Base-by-base conservation (phyloP, 2,113 vertebrate species). In the Aplodontia rufa region DNA sequence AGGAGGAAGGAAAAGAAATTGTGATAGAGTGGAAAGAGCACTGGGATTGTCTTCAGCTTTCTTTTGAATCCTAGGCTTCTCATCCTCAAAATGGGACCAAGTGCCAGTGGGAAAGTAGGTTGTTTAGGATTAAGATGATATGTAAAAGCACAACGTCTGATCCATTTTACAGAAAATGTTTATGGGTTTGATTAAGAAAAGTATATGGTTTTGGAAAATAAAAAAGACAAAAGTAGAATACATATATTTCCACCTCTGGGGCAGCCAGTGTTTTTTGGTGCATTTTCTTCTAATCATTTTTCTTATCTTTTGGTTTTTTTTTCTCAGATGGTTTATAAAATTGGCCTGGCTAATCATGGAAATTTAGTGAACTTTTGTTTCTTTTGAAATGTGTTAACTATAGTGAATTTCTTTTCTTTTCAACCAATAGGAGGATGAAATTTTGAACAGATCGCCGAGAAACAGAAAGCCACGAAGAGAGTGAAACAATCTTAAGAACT, bases 361-460 rank as follows among this genome's bases (percentile, higher is more conserved):
- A 92, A 80, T 47, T 42, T 68, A 16, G 19, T 66, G 28, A 88
- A 71, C 24, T 72, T 91, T 81, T 71, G 47, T 75, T 64, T 93
- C 16, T 72, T 24, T 58, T 74, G n/a, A 66, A 72, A 82, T 82
- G 62, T 83, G 26, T 51, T 96, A 68, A 84, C 92, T 72, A 78
- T 60, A 85, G 35, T 82, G 49, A 90, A 82, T 88, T 96, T 96
- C 20, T 97, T 90, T 19, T 93, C 71, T 96, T 91, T 91, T 85
- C 14, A 82, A 98, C 98, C 98, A 99, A 97, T 97, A 98, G 98
- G 99, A 99, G 95, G 99, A 99, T 1, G 99, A 99, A 94, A 96
- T 99, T 98, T 98, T 99, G 98, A 99, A 99, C 98, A 99, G 99
- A 98, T 99, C 99, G 95, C 99, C 99, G 94, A 99, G 99, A 99